Percentiles rank a stretch among this genome's conserved stretches.
Conservation (phyloP, 2,797 vertebrate genomes). For the Alcedo atthis region DNA sequence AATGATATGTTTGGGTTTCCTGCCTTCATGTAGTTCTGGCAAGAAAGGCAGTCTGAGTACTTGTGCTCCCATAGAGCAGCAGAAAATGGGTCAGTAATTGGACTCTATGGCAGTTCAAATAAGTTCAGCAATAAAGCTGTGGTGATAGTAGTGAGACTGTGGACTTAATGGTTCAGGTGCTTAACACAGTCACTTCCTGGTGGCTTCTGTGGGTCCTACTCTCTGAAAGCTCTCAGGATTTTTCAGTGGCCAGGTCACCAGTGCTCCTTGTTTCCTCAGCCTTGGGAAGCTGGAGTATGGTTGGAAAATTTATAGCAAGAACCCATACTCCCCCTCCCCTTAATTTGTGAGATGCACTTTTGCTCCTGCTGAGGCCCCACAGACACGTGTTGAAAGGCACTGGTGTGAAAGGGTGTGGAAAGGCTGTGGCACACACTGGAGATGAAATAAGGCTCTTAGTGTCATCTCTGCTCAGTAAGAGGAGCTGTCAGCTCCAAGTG, state of each 20-base stretch:
- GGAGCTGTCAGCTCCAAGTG: not conserved
- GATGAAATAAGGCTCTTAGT: not conserved
- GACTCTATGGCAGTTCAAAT: not conserved
- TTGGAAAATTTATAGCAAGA: not conserved
- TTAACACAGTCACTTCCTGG: not conserved
- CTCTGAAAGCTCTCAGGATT: not conserved
- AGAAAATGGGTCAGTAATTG: not conserved
- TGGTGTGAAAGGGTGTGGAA: not conserved
- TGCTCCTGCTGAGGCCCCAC: not conserved
- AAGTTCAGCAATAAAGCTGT: not conserved
- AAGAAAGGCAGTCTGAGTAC: not conserved
- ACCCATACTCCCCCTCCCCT: not conserved
- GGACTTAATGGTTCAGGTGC: not conserved
- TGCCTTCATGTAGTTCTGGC: not conserved
- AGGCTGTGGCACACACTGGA: not conserved
- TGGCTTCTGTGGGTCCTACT: not conserved
- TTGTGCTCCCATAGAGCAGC: not conserved
- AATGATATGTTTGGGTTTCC: slow-evolving; percentile 41
- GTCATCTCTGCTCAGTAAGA: not conserved
- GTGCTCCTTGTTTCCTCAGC: not conserved
- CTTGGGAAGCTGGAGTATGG: not conserved
- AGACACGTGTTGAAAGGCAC: not conserved
- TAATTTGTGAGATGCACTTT: not conserved
- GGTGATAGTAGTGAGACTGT: not conserved
- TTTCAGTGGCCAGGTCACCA: not conserved